These are phyloP conservation scores for Erebia ligea DNA, from an alignment of 2,888 invertebrate genomes.

Conservation along the genomic window DNA sequence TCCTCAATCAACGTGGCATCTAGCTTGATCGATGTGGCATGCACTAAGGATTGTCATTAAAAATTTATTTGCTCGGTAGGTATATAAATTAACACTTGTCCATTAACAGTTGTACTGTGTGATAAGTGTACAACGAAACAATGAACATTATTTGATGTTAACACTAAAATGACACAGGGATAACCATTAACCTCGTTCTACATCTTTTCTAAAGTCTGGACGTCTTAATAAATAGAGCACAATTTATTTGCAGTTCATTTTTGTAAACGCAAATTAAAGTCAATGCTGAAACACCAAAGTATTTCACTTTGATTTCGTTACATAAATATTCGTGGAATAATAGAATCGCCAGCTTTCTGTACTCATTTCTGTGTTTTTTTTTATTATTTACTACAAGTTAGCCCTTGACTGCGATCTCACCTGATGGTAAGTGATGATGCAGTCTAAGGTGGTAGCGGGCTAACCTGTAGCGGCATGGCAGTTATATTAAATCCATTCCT, in stretches of 20 bases:
- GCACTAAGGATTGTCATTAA: conserved; percentile 3
- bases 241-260: not conserved
- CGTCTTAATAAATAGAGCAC: not conserved
- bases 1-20: conserved; percentile 38
- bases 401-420: no score
- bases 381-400: no score
- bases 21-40: conserved; percentile 35
- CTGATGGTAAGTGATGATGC: no score
- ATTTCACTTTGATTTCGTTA: conserved; percentile 12
- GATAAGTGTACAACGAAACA: not conserved
- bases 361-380: conserved; percentile 7
- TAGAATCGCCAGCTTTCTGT: conserved; percentile 3
- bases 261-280: not conserved
- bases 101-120: conserved; percentile 5
- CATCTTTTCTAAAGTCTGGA: not conserved
- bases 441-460: no score
- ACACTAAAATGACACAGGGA: not conserved
- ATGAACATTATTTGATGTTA: not conserved
- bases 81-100: not conserved
- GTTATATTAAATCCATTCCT: no score
- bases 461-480: no score
- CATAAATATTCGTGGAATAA: conserved; percentile 1
- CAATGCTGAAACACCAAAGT: not conserved
- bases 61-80: not conserved
- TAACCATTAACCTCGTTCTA: conserved; percentile 7